Evolutionary conservation across 2,797 vertebrate genomes (phyloP).

Genomic region (Xenentodon cancila): DNA sequence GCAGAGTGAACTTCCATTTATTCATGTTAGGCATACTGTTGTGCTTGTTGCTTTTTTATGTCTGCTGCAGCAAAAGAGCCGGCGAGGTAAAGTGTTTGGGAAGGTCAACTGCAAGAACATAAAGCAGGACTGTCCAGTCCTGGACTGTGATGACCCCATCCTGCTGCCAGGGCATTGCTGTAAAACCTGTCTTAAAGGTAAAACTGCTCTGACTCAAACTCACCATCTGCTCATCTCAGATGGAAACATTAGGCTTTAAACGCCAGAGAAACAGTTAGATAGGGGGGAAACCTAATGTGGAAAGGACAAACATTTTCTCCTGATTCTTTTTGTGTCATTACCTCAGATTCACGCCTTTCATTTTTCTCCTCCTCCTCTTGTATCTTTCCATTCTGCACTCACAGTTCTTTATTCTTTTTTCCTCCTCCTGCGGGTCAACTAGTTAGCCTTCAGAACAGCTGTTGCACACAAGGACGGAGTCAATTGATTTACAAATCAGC

Average conservation of each 20-base stretch:
- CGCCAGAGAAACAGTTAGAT: too few species aligned
- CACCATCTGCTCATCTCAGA: not conserved
- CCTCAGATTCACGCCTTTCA: not conserved
- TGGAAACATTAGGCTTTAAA: not conserved
- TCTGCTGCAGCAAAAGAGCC: slow-evolving; percentile 84
- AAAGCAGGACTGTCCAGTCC: slow-evolving; percentile 90
- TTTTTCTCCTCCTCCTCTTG: not conserved
- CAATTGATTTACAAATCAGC: slow-evolving; percentile 47
- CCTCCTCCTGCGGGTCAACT: not conserved
- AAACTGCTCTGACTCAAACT: not conserved
- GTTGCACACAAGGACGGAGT: slow-evolving; percentile 24
- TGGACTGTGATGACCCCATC: slow-evolving; percentile 83
- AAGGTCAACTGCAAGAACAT: slow-evolving; percentile 97
- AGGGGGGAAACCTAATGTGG: too few species aligned
- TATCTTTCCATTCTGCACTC: not conserved
- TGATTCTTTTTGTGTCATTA: not conserved
- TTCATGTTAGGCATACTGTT: not conserved
- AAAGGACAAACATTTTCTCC: not conserved
- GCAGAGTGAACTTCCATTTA: not conserved
- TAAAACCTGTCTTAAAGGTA: slow-evolving; percentile 86
- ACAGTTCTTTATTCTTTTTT: not conserved
- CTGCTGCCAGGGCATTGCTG: slow-evolving; percentile 93
- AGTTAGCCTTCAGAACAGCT: slow-evolving; percentile 31
- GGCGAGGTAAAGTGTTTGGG: slow-evolving; percentile 86
- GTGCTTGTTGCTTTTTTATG: not conserved